Evolutionary conservation across 2,888 invertebrate species (phyloP).

Genomic region (Gryllus longicercus): DNA sequence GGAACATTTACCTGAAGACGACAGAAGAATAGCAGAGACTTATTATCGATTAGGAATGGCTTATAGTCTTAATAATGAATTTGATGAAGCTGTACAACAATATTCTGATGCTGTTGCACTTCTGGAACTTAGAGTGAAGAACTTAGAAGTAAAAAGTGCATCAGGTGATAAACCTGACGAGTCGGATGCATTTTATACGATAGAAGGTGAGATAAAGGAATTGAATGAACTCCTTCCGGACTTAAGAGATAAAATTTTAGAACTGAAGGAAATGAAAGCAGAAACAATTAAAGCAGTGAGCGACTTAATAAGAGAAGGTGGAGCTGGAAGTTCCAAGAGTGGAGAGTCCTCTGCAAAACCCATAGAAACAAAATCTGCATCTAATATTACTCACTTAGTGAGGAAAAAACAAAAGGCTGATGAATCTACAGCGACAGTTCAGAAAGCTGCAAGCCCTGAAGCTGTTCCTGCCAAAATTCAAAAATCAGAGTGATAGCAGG

Average conservation of each 20-base stretch:
- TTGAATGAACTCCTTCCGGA: conserved; percentile 80
- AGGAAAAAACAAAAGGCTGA: conserved; percentile 67
- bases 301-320: conserved; percentile 29
- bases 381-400: conserved; percentile 78
- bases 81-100: conserved; percentile 73
- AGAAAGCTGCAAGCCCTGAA: conserved; percentile 1
- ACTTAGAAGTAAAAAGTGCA: conserved; percentile 50
- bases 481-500: background rate
- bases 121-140: conserved; percentile 64
- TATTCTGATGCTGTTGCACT: conserved; percentile 72
- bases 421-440: conserved; percentile 23
- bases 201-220: conserved; percentile 75
- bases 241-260: conserved; percentile 81
- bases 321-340: conserved; percentile 43
- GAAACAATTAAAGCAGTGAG: conserved; percentile 54
- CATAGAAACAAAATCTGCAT: conserved; percentile 55
- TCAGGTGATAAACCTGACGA: background rate
- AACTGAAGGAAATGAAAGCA: conserved; percentile 76
- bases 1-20: conserved; percentile 56
- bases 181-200: conserved; percentile 54
- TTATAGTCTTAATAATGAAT: conserved; percentile 69
- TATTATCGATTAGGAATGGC: conserved; percentile 89
- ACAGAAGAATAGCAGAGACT: conserved; percentile 75
- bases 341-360: conserved; percentile 44
- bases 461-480: background rate